Evolutionary conservation across 2,113 vertebrate species (phyloP).

Genomic region (Platichthys flesus): DNA sequence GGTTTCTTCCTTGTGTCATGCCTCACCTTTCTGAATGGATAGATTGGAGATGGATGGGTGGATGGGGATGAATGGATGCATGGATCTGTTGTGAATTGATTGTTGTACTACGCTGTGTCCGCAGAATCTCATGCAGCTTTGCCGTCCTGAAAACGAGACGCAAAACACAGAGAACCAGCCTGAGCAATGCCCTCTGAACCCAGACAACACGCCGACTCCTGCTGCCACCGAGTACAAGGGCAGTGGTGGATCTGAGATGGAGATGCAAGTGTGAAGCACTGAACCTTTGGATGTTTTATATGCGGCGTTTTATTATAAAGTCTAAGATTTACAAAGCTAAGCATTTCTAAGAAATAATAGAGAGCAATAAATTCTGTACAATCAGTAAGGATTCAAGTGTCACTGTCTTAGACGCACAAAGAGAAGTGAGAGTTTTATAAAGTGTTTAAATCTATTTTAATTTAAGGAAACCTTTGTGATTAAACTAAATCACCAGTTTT

Average conservation of each 20-base stretch:
- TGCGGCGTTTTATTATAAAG: conserved; percentile 14
- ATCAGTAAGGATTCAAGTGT: neutral
- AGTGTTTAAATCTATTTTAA: conserved; percentile 9
- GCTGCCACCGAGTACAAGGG: conserved; percentile 56
- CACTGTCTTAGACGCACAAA: neutral
- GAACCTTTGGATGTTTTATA: conserved; percentile 5
- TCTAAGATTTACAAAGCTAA: conserved; percentile 24
- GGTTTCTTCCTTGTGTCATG: too few relatives aligned
- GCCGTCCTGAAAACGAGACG: conserved; percentile 56
- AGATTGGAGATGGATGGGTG: too few relatives aligned
- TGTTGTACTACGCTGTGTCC: conserved; percentile 21
- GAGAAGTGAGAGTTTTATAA: neutral
- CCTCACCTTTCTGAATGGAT: too few relatives aligned
- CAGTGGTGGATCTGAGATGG: conserved; percentile 56
- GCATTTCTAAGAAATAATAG: conserved; percentile 1
- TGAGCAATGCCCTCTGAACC: conserved; percentile 71
- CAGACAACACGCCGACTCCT: conserved; percentile 36
- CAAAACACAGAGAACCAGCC: conserved; percentile 50
- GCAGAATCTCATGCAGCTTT: conserved; percentile 73
- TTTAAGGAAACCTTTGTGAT: neutral
- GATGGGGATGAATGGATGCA: too few relatives aligned
- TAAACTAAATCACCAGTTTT: conserved; percentile 1
- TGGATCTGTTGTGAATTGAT: too few relatives aligned
- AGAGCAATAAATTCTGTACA: conserved; percentile 6
- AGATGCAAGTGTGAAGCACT: conserved; percentile 62